These are phyloP conservation scores for Volucella inflata DNA, from an alignment of 2,888 invertebrate genomes.

Conservation along the genomic window DNA sequence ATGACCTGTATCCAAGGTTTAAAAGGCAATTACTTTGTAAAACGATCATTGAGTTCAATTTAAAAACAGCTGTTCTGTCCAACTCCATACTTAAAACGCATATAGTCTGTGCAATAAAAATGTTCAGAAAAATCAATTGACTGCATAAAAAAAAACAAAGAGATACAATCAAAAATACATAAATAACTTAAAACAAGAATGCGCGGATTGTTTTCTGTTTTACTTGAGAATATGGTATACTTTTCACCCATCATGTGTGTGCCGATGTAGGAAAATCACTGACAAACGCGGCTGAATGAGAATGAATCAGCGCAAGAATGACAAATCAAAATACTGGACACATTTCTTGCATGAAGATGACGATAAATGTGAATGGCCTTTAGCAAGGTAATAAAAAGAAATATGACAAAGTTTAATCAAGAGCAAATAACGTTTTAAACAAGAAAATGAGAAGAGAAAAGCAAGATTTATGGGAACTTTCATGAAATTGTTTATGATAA, in stretches of 20 bases:
- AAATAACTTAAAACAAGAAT: constrained; percentile 2
- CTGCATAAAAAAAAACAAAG: too few relatives aligned
- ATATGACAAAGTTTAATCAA: neutral
- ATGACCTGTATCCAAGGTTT: too few relatives aligned
- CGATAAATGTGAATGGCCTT: constrained; percentile 42
- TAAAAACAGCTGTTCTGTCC: too few relatives aligned
- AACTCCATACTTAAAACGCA: too few relatives aligned
- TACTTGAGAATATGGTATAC: neutral
- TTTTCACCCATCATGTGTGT: neutral
- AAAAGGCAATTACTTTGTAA: too few relatives aligned
- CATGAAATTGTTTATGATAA: neutral
- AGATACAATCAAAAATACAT: too few relatives aligned
- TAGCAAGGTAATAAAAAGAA: constrained; percentile 1
- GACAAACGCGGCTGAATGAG: neutral
- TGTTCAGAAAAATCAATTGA: too few relatives aligned
- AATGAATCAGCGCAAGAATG: constrained; percentile 31
- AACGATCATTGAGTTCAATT: too few relatives aligned
- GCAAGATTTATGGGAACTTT: neutral
- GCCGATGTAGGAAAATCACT: neutral
- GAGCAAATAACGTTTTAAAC: neutral
- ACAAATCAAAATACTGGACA: constrained; percentile 34
- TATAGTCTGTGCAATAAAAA: too few relatives aligned
- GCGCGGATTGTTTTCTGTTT: neutral
- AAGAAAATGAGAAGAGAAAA: neutral
- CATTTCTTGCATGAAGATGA: constrained; percentile 18